Base-by-base conservation (phyloP, 2,797 vertebrate genomes). In the Delichon dasypus region DNA sequence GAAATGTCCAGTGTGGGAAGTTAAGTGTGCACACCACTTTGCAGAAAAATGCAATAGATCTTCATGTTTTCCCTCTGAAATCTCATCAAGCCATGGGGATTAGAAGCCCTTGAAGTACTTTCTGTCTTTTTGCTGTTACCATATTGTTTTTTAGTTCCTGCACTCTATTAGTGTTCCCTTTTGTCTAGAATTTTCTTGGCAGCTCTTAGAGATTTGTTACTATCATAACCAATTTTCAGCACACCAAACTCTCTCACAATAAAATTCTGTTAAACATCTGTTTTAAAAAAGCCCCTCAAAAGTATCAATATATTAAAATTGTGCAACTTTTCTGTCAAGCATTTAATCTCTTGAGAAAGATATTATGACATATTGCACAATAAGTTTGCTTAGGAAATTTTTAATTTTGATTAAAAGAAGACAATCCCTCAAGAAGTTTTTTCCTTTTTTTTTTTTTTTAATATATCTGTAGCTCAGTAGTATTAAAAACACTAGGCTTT, bases 11-110 rank as follows among this genome's bases (percentile, higher is more conserved):
- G 47, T 38, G 80, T 54, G 58, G 66, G 36, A 93, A 88, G 61
- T 79, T 38, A 76, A 71, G 57, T 0, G 0, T 40, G 61, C 51
- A 85, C 34, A 50, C 20, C 12, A 64, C 72, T 89, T 74, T 54
- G 65, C 51, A 94, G 80, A 94, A 94, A 81, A 94, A 66, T 54
- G 15, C 53, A 84, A 29, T 82, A 79, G 71, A 86, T 88, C 62
- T 94, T 88, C 62, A 62, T n/a, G 12, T 73, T 90, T 93, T 95
- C 70, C 25, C 61, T 48, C 55, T 85, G 80, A 95, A 95, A 86
- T 38, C 45, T 88, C 88, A 91, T 57, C 40, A 91, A 78, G 32
- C 32, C 60, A 55, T 12, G 34, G 54, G 42, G 62, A 91, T 94
- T 91, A 88, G 44, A 93, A 42, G 19, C 77, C 29, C 58, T 47